Evolutionary conservation across 2,113 vertebrate species (phyloP), one percentile per base, ranked within the genome.

Genomic region (Oncorhynchus keta): DNA sequence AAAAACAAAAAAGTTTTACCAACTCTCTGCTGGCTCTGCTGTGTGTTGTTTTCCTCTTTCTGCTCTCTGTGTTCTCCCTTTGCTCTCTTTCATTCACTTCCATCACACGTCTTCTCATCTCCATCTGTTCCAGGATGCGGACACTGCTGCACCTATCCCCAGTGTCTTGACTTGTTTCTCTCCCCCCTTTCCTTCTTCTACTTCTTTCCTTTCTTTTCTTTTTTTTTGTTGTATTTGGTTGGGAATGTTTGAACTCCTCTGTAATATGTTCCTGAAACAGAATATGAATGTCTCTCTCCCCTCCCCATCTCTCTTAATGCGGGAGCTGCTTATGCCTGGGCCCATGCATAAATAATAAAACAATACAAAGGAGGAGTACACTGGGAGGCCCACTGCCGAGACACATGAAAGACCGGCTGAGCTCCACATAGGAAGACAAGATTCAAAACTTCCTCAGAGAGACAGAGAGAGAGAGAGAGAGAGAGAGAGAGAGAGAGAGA

Each of bases 301-400:
- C 66, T 75, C 87, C 83, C 84, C 83, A 86, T 92, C 88, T 87
- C 89, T 91, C 83, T 86, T 89, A 91, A 89, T 87, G 85, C 89
- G 83, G 84, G 75, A 75, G 72, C 87, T 89, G 81, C 91, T 90
- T 88, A 91, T 89, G 88, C 85, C 77, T 86, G 83, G 87, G 81
- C 22, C 62, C 75, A 75, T 91, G 88, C 91, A 93, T 92, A 89
- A 92, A 93, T 92, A 92, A 94, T 93, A 91, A 91, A 93, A 92
- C 89, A 92, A 92, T 90, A 93, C 92, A 92, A 93, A 92, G 91
- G 84, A 89, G 86, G 76, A 30, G 67, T 13, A 72, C 64, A 77
- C 74, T 71, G 64, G 86, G 88, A 88, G 86, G 86, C 79, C 75
- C 80, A 75, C 84, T 89, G 84, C 81, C 78, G 87, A 86, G 86